These are phyloP conservation scores for Drosophila prosaltans DNA, from an alignment of 1,140 invertebrate genomes.

Conservation along the genomic window DNA sequence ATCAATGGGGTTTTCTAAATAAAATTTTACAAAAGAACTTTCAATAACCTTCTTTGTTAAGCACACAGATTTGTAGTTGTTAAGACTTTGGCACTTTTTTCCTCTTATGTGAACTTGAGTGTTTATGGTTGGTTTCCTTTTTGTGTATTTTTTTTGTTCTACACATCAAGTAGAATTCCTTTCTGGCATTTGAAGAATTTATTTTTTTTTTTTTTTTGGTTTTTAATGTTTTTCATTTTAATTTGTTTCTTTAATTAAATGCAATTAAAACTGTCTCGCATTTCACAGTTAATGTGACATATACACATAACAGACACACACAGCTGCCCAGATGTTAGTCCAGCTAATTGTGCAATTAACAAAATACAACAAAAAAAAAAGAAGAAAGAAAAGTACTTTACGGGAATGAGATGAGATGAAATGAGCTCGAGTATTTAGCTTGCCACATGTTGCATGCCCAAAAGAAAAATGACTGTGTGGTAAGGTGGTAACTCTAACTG, in stretches of 20 bases:
- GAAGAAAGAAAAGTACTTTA: background rate
- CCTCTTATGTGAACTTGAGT: background rate
- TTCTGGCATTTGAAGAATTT: constrained; percentile 3
- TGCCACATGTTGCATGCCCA: constrained; percentile 71
- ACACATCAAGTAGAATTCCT: constrained; percentile 1
- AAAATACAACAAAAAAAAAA: constrained; percentile 8
- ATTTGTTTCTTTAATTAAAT: constrained; percentile 75
- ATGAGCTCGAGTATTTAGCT: constrained; percentile 27
- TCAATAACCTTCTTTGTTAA: no score
- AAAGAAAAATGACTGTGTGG: constrained; percentile 1
- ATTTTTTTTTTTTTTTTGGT: background rate
- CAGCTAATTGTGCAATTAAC: constrained; percentile 78
- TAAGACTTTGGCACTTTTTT: no score
- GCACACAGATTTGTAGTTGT: no score
- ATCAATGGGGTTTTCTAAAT: no score
- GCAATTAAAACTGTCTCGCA: constrained; percentile 65
- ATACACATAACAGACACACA: constrained; percentile 26
- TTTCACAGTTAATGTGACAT: constrained; percentile 12
- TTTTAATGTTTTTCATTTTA: constrained; percentile 67
- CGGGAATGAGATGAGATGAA: background rate
- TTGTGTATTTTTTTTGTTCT: background rate
- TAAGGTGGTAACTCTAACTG: constrained; percentile 16
- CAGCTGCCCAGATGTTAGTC: constrained; percentile 68
- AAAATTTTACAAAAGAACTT: no score
- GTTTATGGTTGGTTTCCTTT: constrained; percentile 1